These are phyloP conservation scores for Acronicta psi DNA, from an alignment of 2,888 invertebrate genomes.

Conservation along the genomic window DNA sequence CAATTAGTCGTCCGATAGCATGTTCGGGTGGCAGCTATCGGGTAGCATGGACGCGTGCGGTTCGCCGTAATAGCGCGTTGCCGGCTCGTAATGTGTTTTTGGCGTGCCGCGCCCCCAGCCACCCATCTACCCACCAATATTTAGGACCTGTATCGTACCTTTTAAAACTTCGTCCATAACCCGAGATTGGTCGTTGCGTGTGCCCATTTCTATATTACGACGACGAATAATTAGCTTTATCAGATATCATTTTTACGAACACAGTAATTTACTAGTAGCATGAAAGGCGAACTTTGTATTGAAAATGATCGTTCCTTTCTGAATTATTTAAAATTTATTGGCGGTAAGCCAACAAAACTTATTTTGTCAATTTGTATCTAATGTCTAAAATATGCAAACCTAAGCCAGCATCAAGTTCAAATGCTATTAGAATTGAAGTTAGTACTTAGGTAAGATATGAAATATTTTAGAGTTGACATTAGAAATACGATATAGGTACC, in stretches of 20 bases:
- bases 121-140: constrained; percentile 82
- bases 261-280: constrained; percentile 78
- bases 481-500: constrained; percentile 66
- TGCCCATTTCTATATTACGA: constrained; percentile 78
- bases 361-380: constrained; percentile 11
- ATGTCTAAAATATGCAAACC: constrained; percentile 4
- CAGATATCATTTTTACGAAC: constrained; percentile 80
- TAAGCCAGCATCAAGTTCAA: constrained; percentile 1
- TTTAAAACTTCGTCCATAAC: constrained; percentile 79
- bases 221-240: constrained; percentile 83
- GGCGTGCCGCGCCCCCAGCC: constrained; percentile 83
- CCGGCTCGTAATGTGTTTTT: constrained; percentile 84
- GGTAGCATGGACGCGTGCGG: constrained; percentile 80
- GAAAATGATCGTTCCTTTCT: constrained; percentile 56
- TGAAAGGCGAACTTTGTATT: constrained; percentile 72
- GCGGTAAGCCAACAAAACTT: constrained; percentile 15
- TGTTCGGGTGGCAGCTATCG: constrained; percentile 83
- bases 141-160: constrained; percentile 78
- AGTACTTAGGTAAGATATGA: constrained; percentile 25
- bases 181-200: constrained; percentile 83
- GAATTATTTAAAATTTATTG: constrained; percentile 45
- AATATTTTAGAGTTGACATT: constrained; percentile 56
- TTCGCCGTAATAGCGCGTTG: constrained; percentile 85
- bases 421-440: constrained; percentile 1
- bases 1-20: constrained; percentile 85